Base-by-base conservation (phyloP, 1,140 invertebrate species). In the Araneus ventricosus region DNA sequence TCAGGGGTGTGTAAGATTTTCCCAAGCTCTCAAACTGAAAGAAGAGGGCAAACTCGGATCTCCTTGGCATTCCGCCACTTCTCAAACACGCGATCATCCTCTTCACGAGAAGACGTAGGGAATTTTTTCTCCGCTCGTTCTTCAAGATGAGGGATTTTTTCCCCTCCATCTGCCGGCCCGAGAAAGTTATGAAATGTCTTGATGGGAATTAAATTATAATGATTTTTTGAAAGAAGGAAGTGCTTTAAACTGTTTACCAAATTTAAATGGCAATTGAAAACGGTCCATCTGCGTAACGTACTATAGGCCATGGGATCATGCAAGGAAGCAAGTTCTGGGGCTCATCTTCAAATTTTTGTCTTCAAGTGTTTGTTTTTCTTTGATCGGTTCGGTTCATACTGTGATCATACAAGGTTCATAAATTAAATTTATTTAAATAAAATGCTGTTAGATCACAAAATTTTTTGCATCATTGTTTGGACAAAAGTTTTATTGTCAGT, bases 41-140 rank as follows among this genome's bases (percentile, higher is more conserved):
- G 30, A 34, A 75, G 30, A 75, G 67, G 17, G 30, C 67, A 30
- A 34, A 75, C 27, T 30, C 27, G 30, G 14, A 34, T 75, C 67
- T 34, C 17, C 27, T 75, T 75, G 67, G 67, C 67, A 75, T 75
- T 5, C 67, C 67, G 67, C 67, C 67, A 75, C 67, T 75, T 75
- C 27, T 37, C 27, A 30, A 30, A 34, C 67, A 75, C 67, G 27
- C 59, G 59, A n/a, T 22, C 45, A 63, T 24, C 59, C n/a, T 61
- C 59, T 61, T 63, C 59, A n/a, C 59, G 30, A 75, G 8, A 30
- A 8, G 3, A 10, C 17, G 17, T 30, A 75, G 27, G 67, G 67
- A 30, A 34, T 75, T 75, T 67, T 75, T 30, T 34, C 67, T 20
- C 17, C 30, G 30, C 67, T 34, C 30, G 17, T 30, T 30, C 30